Evolutionary conservation across 2,888 invertebrate genomes (phyloP).

Genomic region (Hyles lineata): DNA sequence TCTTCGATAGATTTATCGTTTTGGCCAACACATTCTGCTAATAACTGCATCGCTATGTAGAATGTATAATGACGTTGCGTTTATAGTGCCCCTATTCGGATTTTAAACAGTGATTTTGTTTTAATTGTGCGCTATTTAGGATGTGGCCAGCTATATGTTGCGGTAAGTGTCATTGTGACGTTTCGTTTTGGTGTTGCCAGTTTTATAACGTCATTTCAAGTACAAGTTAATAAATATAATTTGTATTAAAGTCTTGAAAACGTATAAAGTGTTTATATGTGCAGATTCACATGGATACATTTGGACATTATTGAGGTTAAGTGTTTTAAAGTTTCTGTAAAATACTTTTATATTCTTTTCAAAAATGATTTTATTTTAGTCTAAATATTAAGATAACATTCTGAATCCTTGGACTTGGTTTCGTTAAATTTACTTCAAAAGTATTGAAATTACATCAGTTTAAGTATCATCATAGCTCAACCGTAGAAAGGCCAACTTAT

Average conservation of each 20-base stretch:
- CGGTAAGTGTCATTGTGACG: slow-evolving; percentile 27
- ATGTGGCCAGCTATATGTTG: slow-evolving; percentile 32
- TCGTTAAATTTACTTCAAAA: not conserved
- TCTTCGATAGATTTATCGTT: slow-evolving; percentile 30
- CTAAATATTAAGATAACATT: not conserved
- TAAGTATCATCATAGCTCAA: not conserved
- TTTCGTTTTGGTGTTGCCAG: not conserved
- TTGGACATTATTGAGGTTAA: too few species aligned
- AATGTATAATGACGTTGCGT: slow-evolving; percentile 15
- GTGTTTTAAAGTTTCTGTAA: too few species aligned
- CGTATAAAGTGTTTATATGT: too few species aligned
- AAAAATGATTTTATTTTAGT: not conserved
- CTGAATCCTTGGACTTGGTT: not conserved
- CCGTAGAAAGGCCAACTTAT: not conserved
- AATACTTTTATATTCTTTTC: too few species aligned
- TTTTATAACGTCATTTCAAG: not conserved
- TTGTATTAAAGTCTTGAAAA: too few species aligned
- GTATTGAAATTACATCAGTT: not conserved
- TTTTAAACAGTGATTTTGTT: not conserved
- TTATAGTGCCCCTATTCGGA: slow-evolving; percentile 13
- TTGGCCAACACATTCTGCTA: slow-evolving; percentile 29
- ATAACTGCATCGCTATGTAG: slow-evolving; percentile 20
- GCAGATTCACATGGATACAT: too few species aligned
- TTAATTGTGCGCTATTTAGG: slow-evolving; percentile 19
- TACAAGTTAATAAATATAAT: too few species aligned